Evolutionary conservation across 2,888 invertebrate species (phyloP), one percentile per base, ranked within the genome.

Genomic region (Papilio demoleus): DNA sequence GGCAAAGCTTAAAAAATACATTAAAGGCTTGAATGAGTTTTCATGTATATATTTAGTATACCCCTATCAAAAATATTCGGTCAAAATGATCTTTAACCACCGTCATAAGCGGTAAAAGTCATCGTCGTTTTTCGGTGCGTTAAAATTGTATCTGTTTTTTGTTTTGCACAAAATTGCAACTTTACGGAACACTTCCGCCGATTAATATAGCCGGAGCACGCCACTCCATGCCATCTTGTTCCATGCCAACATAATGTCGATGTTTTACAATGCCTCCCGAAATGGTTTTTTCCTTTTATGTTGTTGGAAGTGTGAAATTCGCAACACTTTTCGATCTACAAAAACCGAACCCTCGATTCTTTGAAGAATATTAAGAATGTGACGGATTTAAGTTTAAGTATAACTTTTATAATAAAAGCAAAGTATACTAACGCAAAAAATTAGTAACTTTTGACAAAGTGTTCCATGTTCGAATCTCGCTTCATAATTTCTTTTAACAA

Each of bases 291-390:
- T 77, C 79, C 74, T 71, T 77, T 75, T 77, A 76, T 76, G 71
- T 79, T 70, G 78, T 80, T 76, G 74, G 79, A 83, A 84, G 87
- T 87, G 87, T 81, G 82, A 87, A 85, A 82, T 85, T 85, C 80
- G 80, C 81, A 80, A 81, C 79, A 76, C 75, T 73, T 75, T 74
- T 72, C 69, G 73, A 73, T 71, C 56, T 63, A 74, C 79, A 79
- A 83, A 83, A 83, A 83, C 78, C 47, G 17, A 56, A 34, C 64
- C 71, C 67, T 71, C 58, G 65, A 60, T 65, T 64, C 65, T 61
- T 47, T 58, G 63, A 65, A 59, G 53, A 31, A 31, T 31, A 56
- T 56, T 17, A 17, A 31, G 53, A 56, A 31, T 31, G 53, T n/a
- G 14, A 27, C n/a, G 17, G 31, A 56, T 27, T 27, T 19, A 45